phyloP scores from a whole-genome alignment of 2,888 invertebrate genomes.

The Eubasilissa splendida region DNA sequence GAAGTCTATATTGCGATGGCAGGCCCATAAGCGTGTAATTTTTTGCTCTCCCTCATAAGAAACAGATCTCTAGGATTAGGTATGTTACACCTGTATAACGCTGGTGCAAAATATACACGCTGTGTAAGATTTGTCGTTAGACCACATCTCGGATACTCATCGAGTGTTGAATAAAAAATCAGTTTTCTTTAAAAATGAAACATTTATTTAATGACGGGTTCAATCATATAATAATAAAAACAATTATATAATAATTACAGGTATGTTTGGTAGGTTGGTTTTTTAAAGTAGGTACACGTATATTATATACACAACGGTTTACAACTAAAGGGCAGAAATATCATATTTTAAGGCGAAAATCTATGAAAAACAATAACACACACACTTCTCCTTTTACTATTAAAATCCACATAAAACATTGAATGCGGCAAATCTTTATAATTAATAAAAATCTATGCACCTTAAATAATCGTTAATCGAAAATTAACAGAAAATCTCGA shows the following conservation, averaged over 20 bases:
- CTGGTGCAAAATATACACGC: too few species aligned
- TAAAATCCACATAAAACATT: constrained; percentile 14
- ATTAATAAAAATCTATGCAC: background rate
- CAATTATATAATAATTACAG: constrained; percentile 49
- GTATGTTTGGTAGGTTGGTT: constrained; percentile 55
- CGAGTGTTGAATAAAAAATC: too few species aligned
- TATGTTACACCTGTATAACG: too few species aligned
- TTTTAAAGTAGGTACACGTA: constrained; percentile 40
- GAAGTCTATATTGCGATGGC: too few species aligned
- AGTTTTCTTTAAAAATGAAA: constrained; percentile 48
- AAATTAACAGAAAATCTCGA: too few species aligned
- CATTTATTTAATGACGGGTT: constrained; percentile 53
- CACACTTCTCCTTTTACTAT: constrained; percentile 13
- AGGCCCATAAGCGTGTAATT: too few species aligned
- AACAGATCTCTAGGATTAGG: too few species aligned
- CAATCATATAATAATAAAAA: constrained; percentile 50
- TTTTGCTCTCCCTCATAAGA: too few species aligned
- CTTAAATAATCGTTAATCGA: too few species aligned
- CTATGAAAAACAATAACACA: constrained; percentile 44
- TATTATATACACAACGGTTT: constrained; percentile 40
- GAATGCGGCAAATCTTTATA: background rate
- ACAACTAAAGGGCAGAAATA: constrained; percentile 46
- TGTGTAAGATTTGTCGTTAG: too few species aligned
- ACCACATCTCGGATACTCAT: too few species aligned
- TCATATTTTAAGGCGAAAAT: constrained; percentile 43